These are phyloP conservation scores for Pseudochromis fuscus DNA, from an alignment of 2,797 vertebrate species.

Conservation along the genomic window DNA sequence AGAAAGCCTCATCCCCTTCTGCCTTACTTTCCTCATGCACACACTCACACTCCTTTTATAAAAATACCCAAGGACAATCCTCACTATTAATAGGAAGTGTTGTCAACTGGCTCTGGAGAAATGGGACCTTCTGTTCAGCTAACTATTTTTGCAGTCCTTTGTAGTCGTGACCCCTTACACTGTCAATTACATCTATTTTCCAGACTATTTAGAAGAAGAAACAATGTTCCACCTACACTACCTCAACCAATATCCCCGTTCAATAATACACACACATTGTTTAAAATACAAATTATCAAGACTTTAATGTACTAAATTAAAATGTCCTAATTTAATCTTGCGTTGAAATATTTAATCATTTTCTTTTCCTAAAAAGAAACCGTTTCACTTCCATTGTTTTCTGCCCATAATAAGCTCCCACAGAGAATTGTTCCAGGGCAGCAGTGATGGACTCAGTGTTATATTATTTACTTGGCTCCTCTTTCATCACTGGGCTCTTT, in stretches of 20 bases:
- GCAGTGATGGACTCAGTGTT: conserved; percentile 59
- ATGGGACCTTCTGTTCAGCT: conserved; percentile 78
- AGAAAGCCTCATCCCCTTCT: conserved; percentile 75
- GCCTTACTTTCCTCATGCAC: conserved; percentile 55
- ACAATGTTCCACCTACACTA: not conserved
- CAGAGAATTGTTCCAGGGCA: conserved; percentile 37
- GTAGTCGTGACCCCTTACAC: conserved; percentile 67
- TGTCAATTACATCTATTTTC: conserved; percentile 60
- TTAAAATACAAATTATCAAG: too few relatives aligned
- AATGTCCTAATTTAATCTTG: not conserved
- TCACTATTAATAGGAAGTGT: conserved; percentile 84
- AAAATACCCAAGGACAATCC: conserved; percentile 87
- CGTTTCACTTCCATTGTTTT: conserved; percentile 5
- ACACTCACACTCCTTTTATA: conserved; percentile 77
- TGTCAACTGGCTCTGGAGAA: conserved; percentile 82
- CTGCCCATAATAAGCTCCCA: conserved; percentile 2
- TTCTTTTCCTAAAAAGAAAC: conserved; percentile 5
- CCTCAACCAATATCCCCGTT: not conserved
- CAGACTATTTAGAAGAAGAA: conserved; percentile 20
- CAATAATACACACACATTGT: too few relatives aligned
- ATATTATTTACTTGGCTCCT: conserved; percentile 74
- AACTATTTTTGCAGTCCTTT: conserved; percentile 80
- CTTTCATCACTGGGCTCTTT: conserved; percentile 71
- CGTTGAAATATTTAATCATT: not conserved
- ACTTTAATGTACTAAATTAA: not conserved